Evolutionary conservation across 1,140 invertebrate species (phyloP), one percentile per base, ranked within the genome.

Genomic region (Orchesella cincta): DNA sequence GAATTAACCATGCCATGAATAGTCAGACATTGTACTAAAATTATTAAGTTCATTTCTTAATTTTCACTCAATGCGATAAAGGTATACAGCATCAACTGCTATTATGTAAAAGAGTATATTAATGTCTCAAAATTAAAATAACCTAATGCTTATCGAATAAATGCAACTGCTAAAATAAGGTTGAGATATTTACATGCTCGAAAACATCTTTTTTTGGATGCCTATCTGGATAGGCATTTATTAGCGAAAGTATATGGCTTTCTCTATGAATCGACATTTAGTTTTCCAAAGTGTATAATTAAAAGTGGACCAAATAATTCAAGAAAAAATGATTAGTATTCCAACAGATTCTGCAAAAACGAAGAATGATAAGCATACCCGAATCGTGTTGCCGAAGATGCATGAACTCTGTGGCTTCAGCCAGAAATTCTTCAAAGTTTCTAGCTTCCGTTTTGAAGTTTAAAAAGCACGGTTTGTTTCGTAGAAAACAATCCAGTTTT

Each of bases 331-430:
- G 3, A 23, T 57, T 12, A 18, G 12, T 26, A n/a, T n/a, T n/a
- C n/a, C n/a, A n/a, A n/a, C n/a, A n/a, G n/a, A n/a, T n/a, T n/a
- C n/a, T n/a, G n/a, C n/a, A n/a, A n/a, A n/a, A 57, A 57, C 5
- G 54, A 23, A 57, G 14, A 57, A 23, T 5, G 12, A 46, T 12
- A 20, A 18, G 23, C 62, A 67, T 67, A 67, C 62, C 62, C 23
- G 33, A 31, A n/a, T 67, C 62, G 2, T 29, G 62, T 29, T 67
- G 62, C 8, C 31, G 62, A 31, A 67, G 62, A 29, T 67, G 62
- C 62, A 67, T 67, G 62, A 67, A 67, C 8, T 67, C 62, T 16
- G 62, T 67, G 23, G 62, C 62, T 33, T 67, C 62, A 14, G 62
- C 62, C 31, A 67, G 62, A 33, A 67, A 67, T 33, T 67, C 62